Percentiles rank a stretch among this genome's conserved stretches.
These are phyloP conservation scores for Mastomys coucha DNA, from an alignment of 2,113 vertebrate species.

Conservation along the genomic window DNA sequence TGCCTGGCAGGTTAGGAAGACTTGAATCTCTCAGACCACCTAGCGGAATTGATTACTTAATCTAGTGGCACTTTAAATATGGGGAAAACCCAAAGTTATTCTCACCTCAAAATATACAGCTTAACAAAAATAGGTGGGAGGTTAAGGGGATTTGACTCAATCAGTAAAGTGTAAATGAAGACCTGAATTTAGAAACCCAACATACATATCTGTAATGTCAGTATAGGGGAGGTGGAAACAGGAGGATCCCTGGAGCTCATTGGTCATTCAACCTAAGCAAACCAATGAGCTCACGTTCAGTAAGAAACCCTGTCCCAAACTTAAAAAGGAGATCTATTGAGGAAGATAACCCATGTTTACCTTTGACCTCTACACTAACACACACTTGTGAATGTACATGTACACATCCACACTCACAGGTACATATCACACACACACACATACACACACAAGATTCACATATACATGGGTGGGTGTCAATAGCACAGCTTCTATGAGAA, in stretches of 20 bases:
- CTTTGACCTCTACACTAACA: not conserved
- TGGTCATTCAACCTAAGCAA: not conserved
- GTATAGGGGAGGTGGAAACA: accelerated
- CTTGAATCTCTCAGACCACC: not conserved
- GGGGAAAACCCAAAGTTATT: not conserved
- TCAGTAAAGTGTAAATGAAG: not conserved
- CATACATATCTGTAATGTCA: not conserved
- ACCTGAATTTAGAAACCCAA: not conserved
- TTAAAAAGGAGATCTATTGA: not conserved
- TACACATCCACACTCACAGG: not conserved
- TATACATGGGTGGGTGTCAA: not conserved
- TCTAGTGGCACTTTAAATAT: not conserved
- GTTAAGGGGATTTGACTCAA: not conserved
- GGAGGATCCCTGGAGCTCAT: not conserved
- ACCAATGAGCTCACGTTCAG: not conserved
- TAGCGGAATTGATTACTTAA: not conserved
- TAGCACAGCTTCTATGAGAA: not conserved
- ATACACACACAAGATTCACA: not conserved
- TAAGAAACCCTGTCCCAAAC: not conserved
- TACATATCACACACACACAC: not conserved
- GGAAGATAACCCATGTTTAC: not conserved
- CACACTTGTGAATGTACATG: not conserved
- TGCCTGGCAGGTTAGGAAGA: not conserved
- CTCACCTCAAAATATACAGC: not conserved
- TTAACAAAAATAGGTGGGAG: not conserved